phyloP scores from a whole-genome alignment of 2,113 vertebrate species.

The Steatornis caripensis region DNA sequence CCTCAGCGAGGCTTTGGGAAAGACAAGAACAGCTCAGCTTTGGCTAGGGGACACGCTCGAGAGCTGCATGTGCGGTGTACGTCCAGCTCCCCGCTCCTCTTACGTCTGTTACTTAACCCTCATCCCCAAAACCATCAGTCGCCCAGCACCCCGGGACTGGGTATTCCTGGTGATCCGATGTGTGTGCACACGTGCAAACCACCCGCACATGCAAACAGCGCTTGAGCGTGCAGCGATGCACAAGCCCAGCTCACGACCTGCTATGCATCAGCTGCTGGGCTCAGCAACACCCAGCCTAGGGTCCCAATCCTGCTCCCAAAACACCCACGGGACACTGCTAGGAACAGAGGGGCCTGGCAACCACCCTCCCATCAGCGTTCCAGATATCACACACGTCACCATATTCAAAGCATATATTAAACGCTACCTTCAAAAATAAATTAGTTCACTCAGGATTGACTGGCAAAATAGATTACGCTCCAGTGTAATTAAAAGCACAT shows the following conservation, averaged over 20 bases:
- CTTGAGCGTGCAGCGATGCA: fast-evolving
- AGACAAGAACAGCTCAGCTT: not conserved
- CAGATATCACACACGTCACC: fast-evolving
- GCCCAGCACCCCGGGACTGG: not conserved
- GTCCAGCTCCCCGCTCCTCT: fast-evolving
- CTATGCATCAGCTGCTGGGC: not conserved
- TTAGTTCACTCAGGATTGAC: not conserved
- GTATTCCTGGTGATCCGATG: fast-evolving
- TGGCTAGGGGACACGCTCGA: fast-evolving
- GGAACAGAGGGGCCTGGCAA: not conserved
- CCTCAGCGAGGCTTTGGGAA: not conserved
- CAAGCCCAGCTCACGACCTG: not conserved
- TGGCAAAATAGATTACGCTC: not conserved
- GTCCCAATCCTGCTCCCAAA: not conserved
- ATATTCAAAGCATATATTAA: not conserved
- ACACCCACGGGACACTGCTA: fast-evolving
- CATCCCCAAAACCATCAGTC: fast-evolving
- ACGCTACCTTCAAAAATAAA: not conserved
- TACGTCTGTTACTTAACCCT: not conserved
- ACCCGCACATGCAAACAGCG: not conserved
- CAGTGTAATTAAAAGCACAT: not conserved
- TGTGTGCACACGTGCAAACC: not conserved
- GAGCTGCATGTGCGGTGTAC: fast-evolving
- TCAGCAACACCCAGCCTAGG: not conserved
- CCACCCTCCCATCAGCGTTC: fast-evolving